Evolutionary conservation across 2,113 vertebrate species (phyloP).

Genomic region (Chitala chitala): DNA sequence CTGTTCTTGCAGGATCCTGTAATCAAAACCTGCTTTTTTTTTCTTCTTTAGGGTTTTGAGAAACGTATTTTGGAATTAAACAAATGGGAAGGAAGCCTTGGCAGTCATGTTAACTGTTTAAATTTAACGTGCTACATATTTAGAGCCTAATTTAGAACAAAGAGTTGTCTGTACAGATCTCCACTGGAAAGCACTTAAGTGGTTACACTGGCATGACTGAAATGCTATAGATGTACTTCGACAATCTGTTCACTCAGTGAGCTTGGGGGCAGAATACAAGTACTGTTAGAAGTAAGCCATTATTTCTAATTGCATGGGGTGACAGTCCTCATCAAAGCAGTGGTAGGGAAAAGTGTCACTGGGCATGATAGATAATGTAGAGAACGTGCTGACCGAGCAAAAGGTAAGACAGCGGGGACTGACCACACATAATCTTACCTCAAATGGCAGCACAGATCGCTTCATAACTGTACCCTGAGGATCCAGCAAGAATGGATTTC

Average conservation of each 20-base stretch:
- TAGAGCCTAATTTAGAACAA: neutral
- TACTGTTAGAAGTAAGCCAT: constrained; percentile 4
- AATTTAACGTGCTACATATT: neutral
- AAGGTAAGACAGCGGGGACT: neutral
- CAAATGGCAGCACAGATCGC: neutral
- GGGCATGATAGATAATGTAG: constrained; percentile 37
- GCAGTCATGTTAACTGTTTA: neutral
- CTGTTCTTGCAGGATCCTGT: neutral
- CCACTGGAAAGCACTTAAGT: neutral
- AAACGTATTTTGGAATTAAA: neutral
- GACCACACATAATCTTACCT: constrained; percentile 21
- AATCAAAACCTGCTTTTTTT: constrained; percentile 6
- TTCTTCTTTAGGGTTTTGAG: neutral
- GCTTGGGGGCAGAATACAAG: neutral
- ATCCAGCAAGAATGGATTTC: neutral
- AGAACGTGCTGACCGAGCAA: constrained; percentile 3
- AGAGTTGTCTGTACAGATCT: neutral
- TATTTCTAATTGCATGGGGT: constrained; percentile 1
- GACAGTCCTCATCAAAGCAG: neutral
- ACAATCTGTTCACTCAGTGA: neutral
- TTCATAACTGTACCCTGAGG: neutral
- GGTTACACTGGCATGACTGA: neutral
- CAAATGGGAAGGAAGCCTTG: neutral
- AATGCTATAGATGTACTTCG: neutral
- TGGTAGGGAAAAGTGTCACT: constrained; percentile 41